phyloP scores from a whole-genome alignment of 2,797 vertebrate genomes.

The Telmatherina bonti region DNA sequence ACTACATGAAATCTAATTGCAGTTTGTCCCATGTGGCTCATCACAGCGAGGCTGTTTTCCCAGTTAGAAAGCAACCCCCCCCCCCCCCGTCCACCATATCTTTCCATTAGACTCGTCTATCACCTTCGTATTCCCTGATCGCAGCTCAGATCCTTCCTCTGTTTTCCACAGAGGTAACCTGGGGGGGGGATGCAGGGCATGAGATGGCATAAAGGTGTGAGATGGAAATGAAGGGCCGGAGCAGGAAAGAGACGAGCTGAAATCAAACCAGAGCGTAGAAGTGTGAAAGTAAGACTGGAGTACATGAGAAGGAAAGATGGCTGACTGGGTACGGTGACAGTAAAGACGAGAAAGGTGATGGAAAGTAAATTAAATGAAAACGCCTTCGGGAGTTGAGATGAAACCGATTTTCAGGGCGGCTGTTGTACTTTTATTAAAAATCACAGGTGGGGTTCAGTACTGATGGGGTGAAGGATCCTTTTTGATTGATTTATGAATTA shows the following conservation, averaged over 20 bases:
- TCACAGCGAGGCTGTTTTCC: conserved; percentile 5
- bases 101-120: conserved; percentile 51
- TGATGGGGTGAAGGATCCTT: conserved; percentile 4
- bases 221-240: conserved; percentile 46
- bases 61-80: conserved; percentile 10
- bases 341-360: conserved; percentile 42
- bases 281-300: conserved; percentile 27
- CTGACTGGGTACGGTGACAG: conserved; percentile 34
- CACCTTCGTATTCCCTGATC: conserved; percentile 41
- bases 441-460: not conserved
- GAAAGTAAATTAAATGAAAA: conserved; percentile 65
- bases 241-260: conserved; percentile 42
- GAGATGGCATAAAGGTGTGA: conserved; percentile 46
- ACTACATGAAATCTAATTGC: not conserved
- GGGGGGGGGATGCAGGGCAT: conserved; percentile 27
- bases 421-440: conserved; percentile 59
- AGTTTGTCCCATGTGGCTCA: not conserved
- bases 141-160: conserved; percentile 30
- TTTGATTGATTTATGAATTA: conserved; percentile 44
- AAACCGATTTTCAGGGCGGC: conserved; percentile 10
- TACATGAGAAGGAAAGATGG: conserved; percentile 42
- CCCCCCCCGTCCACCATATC: conserved; percentile 22
- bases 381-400: conserved; percentile 33
- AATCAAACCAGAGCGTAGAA: conserved; percentile 53
- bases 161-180: conserved; percentile 32